Evolutionary conservation across 2,113 vertebrate genomes (phyloP).

Genomic region (Cyrtonyx montezumae): DNA sequence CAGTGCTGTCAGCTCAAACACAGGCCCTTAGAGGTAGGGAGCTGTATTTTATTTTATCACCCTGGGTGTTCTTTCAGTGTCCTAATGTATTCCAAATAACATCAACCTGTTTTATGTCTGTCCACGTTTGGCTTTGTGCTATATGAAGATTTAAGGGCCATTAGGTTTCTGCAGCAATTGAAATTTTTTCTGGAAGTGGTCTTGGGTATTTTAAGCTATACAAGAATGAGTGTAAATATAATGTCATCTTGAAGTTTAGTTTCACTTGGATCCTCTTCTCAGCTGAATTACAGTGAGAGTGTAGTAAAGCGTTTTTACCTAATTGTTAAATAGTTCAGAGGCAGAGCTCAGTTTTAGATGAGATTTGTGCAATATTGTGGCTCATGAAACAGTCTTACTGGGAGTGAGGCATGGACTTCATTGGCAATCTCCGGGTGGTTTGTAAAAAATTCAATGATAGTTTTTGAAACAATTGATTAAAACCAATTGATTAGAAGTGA

Average conservation of each 20-base stretch:
- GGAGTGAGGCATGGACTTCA: neutral
- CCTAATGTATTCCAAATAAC: neutral
- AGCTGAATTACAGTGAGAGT: conserved; percentile 20
- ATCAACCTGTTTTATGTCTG: conserved; percentile 31
- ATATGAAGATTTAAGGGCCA: conserved; percentile 46
- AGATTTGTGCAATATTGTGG: conserved; percentile 39
- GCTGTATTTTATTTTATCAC: neutral
- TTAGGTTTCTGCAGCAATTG: conserved; percentile 46
- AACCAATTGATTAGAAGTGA: conserved; percentile 26
- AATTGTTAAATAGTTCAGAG: conserved; percentile 60
- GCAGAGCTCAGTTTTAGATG: conserved; percentile 50
- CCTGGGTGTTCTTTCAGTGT: conserved; percentile 11
- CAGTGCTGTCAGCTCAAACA: neutral
- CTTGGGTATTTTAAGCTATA: conserved; percentile 49
- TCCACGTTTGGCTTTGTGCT: neutral
- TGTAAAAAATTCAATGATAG: conserved; percentile 43
- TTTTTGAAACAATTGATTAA: conserved; percentile 17
- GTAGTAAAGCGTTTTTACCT: conserved; percentile 60
- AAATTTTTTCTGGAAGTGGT: conserved; percentile 64
- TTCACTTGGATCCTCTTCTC: conserved; percentile 61
- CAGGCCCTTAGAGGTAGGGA: neutral
- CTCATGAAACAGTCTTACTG: conserved; percentile 11
- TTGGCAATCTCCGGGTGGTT: neutral
- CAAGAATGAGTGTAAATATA: conserved; percentile 55
- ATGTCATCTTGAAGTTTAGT: conserved; percentile 35